Base-by-base conservation (phyloP, 2,797 vertebrate genomes). In the Atherinosoma microstoma region DNA sequence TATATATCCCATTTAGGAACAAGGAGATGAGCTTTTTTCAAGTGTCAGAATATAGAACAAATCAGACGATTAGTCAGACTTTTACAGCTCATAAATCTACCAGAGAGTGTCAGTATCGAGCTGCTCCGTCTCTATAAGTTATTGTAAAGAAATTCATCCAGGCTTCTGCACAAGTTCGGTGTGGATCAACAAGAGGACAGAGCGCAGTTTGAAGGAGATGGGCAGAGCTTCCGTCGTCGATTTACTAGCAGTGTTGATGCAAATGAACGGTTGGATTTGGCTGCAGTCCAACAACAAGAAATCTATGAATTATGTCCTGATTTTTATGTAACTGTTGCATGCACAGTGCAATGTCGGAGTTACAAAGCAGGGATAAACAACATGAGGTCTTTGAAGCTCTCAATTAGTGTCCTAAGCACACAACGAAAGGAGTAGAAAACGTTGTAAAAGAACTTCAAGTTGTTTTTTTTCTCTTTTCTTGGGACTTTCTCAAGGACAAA, bases 91-190 rank as follows among this genome's bases (percentile, higher is more conserved):
- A 73, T 80, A 22, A 47, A 82, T 75, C 75, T 83, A 54, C 94
- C 93, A 92, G 93, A 84, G 91, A 92, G 94, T 88, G 94, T 94
- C 94, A 94, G 86, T 92, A 82, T 92, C 83, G 93, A 94, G 94
- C 90, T 73, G 73, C 79, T 40, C 18, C 72, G 67, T 76, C 38
- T 72, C 35, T 20, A 38, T 58, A 22, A 27, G 13, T 1, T 32
- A 24, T 45, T 36, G 34, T 79, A 69, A 35, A 64, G n/a, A 78
- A 76, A 78, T 56, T 6, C 56, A 72, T 24, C 51, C n/a, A 72
- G 20, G 47, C 49, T 6, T 32, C 32, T 27, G 1, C 0, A 13
- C 38, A 59, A 6, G 63, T 67, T 58, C 29, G 20, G n/a, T 16
- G 38, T 42, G 4, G 12, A 30, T 30, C 27, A 16, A 15, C 54